Evolutionary conservation across 2,888 invertebrate species (phyloP).

Genomic region (Amphiduros pacificus): DNA sequence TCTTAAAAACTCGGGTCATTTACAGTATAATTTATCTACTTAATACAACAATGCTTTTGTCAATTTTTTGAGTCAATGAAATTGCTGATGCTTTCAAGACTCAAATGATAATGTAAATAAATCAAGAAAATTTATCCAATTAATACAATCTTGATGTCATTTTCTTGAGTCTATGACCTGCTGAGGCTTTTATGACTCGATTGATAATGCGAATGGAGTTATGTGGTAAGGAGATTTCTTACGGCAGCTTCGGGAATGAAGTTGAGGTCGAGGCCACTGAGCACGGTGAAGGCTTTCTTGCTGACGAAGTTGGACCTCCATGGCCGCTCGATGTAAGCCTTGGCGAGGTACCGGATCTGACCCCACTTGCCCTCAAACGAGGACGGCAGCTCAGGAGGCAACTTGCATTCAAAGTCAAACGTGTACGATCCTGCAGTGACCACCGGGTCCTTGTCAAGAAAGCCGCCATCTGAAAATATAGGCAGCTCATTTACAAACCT

Average conservation of each 20-base stretch:
- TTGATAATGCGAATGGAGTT: too few species aligned
- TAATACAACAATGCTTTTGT: too few species aligned
- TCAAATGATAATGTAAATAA: too few species aligned
- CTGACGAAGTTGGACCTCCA: constrained; percentile 36
- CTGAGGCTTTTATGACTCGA: too few species aligned
- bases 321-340: constrained; percentile 36
- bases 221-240: neutral
- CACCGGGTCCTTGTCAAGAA: constrained; percentile 30
- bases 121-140: too few species aligned
- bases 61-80: too few species aligned
- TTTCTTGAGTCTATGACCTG: too few species aligned
- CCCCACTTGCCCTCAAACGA: constrained; percentile 56
- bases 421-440: constrained; percentile 28
- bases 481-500: too few species aligned
- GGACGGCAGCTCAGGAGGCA: constrained; percentile 53
- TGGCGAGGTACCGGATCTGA: constrained; percentile 39
- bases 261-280: constrained; percentile 36
- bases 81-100: too few species aligned
- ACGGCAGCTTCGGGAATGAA: constrained; percentile 35
- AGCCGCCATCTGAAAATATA: constrained; percentile 16
- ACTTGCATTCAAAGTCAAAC: constrained; percentile 52
- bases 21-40: too few species aligned
- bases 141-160: too few species aligned
- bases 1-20: too few species aligned
- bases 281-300: constrained; percentile 52